phyloP scores from a whole-genome alignment of 2,113 vertebrate species.

The Penelope pileata region DNA sequence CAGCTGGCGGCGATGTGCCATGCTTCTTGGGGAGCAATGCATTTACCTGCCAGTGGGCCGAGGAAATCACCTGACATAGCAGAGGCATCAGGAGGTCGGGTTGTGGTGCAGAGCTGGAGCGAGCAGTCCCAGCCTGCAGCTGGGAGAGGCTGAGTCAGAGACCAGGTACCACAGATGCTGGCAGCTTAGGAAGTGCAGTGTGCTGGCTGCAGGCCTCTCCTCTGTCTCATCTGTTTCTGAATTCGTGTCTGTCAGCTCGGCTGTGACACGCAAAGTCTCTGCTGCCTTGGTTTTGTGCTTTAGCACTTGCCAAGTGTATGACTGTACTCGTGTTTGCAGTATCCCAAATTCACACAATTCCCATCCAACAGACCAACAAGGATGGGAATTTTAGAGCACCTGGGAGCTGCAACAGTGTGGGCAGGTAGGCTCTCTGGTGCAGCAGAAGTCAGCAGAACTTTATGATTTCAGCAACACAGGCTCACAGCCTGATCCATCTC shows the following conservation, averaged over 20 bases:
- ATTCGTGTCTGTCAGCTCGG: neutral
- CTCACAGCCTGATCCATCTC: neutral
- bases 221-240: neutral
- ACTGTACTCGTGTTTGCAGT: neutral
- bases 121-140: neutral
- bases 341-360: fast-evolving
- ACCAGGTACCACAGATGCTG: neutral
- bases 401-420: too few species aligned
- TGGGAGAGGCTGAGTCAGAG: neutral
- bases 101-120: fast-evolving
- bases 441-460: neutral
- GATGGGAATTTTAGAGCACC: neutral
- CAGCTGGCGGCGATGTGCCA: neutral
- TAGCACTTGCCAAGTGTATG: neutral
- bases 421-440: neutral
- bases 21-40: neutral
- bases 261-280: neutral
- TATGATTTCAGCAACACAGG: neutral
- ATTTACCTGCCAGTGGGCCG: neutral
- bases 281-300: neutral
- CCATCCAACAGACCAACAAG: neutral
- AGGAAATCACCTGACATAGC: neutral
- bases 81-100: neutral
- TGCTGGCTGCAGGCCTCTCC: neutral
- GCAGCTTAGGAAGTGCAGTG: neutral